phyloP scores from a whole-genome alignment of 2,797 vertebrate genomes.

The Mormyrops attenuatus region DNA sequence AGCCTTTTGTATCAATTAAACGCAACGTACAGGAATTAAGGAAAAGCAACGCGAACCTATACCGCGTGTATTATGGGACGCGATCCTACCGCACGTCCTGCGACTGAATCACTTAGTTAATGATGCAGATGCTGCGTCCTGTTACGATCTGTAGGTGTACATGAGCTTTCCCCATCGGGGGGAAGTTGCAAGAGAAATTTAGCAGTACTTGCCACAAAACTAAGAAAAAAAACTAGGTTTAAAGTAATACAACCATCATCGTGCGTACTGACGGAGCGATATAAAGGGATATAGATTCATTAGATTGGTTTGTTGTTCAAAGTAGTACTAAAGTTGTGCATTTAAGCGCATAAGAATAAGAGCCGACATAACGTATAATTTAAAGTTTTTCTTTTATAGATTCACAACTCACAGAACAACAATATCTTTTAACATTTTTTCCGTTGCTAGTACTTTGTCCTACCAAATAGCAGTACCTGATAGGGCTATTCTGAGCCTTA shows the following conservation, averaged over 20 bases:
- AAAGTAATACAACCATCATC: not conserved
- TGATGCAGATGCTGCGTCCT: not conserved
- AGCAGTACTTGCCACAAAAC: not conserved
- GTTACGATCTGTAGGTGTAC: not conserved
- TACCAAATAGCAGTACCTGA: not conserved
- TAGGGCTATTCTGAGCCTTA: not conserved
- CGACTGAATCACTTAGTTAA: not conserved
- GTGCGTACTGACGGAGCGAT: not conserved
- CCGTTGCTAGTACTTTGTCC: not conserved
- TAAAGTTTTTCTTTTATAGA: not conserved
- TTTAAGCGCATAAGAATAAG: not conserved
- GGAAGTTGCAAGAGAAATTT: not conserved
- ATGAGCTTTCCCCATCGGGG: not conserved
- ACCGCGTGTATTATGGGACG: not conserved
- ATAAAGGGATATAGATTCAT: not conserved
- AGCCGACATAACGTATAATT: not conserved
- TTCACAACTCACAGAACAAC: not conserved
- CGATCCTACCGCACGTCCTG: not conserved
- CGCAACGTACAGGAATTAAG: not conserved
- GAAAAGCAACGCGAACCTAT: not conserved
- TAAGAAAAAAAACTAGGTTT: not conserved
- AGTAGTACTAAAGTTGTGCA: not conserved
- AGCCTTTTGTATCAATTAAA: not conserved
- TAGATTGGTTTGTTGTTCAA: not conserved
- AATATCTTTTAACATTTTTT: not conserved